Evolutionary conservation across 1,140 invertebrate species (phyloP).

Genomic region (Brachionus paranguensis): DNA sequence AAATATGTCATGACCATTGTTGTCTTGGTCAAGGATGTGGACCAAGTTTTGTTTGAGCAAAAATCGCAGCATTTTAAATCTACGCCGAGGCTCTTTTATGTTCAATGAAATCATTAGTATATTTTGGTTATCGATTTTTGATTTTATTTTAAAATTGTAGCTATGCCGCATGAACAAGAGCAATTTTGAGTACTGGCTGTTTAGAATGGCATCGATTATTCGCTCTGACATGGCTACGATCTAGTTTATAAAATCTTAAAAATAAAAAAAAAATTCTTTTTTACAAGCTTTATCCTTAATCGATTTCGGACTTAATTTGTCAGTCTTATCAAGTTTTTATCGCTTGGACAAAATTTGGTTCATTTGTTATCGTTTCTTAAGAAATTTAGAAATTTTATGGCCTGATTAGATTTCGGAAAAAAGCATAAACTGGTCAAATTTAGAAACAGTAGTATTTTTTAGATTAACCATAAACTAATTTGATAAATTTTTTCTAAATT

Average conservation of each 20-base stretch:
- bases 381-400: background rate
- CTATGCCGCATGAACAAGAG: slow-evolving; percentile 34
- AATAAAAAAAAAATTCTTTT: background rate
- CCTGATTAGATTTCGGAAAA: background rate
- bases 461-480: background rate
- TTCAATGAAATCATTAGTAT: slow-evolving; percentile 1
- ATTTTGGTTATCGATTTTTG: background rate
- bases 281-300: background rate
- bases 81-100: slow-evolving; percentile 5
- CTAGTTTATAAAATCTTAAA: background rate
- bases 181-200: slow-evolving; percentile 28
- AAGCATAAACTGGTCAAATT: background rate
- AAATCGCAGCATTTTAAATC: slow-evolving; percentile 31
- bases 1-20: slow-evolving; percentile 13
- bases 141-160: slow-evolving; percentile 40
- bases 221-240: background rate
- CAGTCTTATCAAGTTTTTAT: background rate
- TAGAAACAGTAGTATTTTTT: background rate
- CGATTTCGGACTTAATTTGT: background rate
- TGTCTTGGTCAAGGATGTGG: background rate
- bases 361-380: background rate
- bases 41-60: slow-evolving; percentile 13
- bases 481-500: too few species aligned
- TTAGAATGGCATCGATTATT: slow-evolving; percentile 28
- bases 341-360: background rate